A percentile compares a stretch with the other conserved stretches of the same genome.
These are phyloP conservation scores for Drosophila lacicola DNA, from an alignment of 2,888 invertebrate genomes.

Conservation along the genomic window DNA sequence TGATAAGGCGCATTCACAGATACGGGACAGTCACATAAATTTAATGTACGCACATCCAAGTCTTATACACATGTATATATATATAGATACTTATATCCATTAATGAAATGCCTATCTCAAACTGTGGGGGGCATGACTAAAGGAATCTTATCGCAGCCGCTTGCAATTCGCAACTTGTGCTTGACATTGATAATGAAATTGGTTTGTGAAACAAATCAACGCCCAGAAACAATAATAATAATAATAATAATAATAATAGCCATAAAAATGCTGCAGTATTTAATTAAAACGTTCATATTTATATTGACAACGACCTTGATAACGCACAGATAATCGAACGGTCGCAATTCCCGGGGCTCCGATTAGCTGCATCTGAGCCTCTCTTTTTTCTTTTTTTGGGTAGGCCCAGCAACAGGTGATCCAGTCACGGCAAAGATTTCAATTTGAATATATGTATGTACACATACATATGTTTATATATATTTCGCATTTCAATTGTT, in stretches of 20 bases:
- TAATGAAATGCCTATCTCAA: slow-evolving; percentile 46
- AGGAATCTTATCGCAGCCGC: slow-evolving; percentile 44
- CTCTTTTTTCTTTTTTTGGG: not conserved
- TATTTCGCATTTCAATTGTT: slow-evolving; percentile 3
- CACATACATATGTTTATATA: not conserved
- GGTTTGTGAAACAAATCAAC: slow-evolving; percentile 10
- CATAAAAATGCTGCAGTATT: slow-evolving; percentile 28
- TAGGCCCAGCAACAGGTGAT: slow-evolving; percentile 37
- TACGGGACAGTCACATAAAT: slow-evolving; percentile 23
- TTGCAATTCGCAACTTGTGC: slow-evolving; percentile 38
- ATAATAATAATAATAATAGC: slow-evolving; percentile 3
- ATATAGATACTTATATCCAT: slow-evolving; percentile 36
- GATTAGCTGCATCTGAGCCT: not conserved
- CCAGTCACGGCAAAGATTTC: not conserved
- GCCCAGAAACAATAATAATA: not conserved
- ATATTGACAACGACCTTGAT: slow-evolving; percentile 47
- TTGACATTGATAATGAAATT: slow-evolving; percentile 76
- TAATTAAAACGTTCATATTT: slow-evolving; percentile 6
- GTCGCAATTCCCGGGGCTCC: not conserved
- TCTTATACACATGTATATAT: not conserved
- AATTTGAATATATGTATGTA: not conserved
- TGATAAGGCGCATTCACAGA: slow-evolving; percentile 26
- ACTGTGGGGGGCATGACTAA: slow-evolving; percentile 21
- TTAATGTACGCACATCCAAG: not conserved
- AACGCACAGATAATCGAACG: slow-evolving; percentile 26